Evolutionary conservation across 2,888 invertebrate species (phyloP), one percentile per base, ranked within the genome.

Genomic region (Philereme transversata): DNA sequence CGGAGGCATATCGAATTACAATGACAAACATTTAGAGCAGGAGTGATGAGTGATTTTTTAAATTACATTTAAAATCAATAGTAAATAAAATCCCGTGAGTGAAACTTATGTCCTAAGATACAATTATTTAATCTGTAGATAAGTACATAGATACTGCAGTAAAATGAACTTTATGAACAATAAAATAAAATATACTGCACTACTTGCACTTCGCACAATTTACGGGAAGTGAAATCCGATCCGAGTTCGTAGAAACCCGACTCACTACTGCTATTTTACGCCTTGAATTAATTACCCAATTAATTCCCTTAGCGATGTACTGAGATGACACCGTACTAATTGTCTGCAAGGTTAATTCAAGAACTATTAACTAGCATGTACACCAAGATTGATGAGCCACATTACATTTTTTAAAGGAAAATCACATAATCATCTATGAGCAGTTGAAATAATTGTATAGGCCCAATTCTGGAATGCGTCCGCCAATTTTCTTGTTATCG

Each of bases 211-310:
- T 61, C 57, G 54, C 60, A 69, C 60, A 73, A 70, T 78, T 79
- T 82, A 77, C 76, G 72, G 78, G 78, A 82, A 83, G 74, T 78
- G 82, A 79, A 80, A 83, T 79, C 71, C 67, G 75, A 79, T 74
- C 71, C 72, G 67, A 67, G 74, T 81, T 77, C 74, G 74, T 74
- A 76, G 84, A 82, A 83, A 79, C 76, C 70, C 62, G 75, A 79
- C 68, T 72, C 75, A 54, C 68, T 59, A 65, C 49, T 57, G 64
- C 63, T 70, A 51, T 60, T 67, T 65, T 60, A 68, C 64, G 53
- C 64, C 65, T 66, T 70, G 63, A 65, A 72, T 67, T 64, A 68
- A 68, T 69, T 68, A 71, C 67, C 70, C 67, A 64, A 70, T 70
- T 68, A 65, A 67, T 66, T 67, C 57, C 51, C 60, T 57, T 47